Base-by-base conservation (phyloP, 2,888 invertebrate genomes). In the Aromia moschata region DNA sequence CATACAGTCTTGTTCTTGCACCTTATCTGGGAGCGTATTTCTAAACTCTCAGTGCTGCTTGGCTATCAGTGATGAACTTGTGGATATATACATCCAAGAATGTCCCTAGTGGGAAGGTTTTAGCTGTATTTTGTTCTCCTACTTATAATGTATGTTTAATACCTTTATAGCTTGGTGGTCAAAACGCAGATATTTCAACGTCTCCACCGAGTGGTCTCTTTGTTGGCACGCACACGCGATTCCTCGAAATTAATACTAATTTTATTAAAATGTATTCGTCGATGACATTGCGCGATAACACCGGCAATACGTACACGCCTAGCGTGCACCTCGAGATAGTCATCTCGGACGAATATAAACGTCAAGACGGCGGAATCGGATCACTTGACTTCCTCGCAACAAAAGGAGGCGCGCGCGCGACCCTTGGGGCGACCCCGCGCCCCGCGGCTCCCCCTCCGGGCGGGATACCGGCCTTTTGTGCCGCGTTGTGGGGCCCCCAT, bases 321-420 rank as follows among this genome's bases (percentile, higher is more conserved):
- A 41, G 31, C 41, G 41, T 41, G 41, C 41, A 52, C 43, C 41
- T n/a, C n/a, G 36, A 49, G 56, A 56, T 49, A 49, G 33, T 18
- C 43, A 49, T n/a, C n/a, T 47, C 49, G 17, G 31, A 25, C 44
- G 37, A 57, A 43, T 57, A 57, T 41, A 57, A 49, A 71, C 62
- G 66, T 65, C 65, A 46, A 65, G 59, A 67, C 61, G 58, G 56
- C 58, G 56, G 65, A 70, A 74, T 72, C 70, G 70, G 71, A 71
- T 75, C 75, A 75, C 75, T 76, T 76, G 76, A 76, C 76, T 76
- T 70, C 62, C n/a, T n/a, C n/a, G n/a, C 64, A 63, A 74, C 74
- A 74, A 72, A 70, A 70, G 70, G 60, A 18, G 54, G 31, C 41
- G 36, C 54, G 47, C 56, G 51, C 61, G 56, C n/a, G n/a, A n/a